These are phyloP conservation scores for Euura lappo DNA, from an alignment of 1,140 invertebrate species.

Conservation along the genomic window DNA sequence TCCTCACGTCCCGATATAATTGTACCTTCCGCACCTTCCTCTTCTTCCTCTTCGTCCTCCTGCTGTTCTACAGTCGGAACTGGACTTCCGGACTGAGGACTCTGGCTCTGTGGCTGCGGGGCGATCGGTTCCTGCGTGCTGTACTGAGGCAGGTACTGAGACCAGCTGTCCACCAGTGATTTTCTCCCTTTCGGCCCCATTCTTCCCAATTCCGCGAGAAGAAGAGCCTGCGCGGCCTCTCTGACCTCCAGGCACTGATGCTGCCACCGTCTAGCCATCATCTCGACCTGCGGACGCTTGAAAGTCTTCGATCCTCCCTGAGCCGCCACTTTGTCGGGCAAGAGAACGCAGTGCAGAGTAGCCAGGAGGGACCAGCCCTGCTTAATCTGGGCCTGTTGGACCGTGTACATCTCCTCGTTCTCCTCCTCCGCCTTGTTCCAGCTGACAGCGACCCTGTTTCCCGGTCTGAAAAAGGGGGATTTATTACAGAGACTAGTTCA, in stretches of 20 bases:
- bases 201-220: conserved; percentile 89
- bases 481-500: not conserved
- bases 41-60: conserved; percentile 84
- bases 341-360: conserved; percentile 93
- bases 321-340: conserved; percentile 86
- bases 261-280: conserved; percentile 97
- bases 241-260: conserved; percentile 96
- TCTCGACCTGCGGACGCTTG: conserved; percentile 93
- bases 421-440: conserved; percentile 78
- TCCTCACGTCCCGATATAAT: not conserved
- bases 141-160: conserved; percentile 90
- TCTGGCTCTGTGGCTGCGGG: conserved; percentile 52
- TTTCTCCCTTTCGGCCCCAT: conserved; percentile 93
- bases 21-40: conserved; percentile 67
- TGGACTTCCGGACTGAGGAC: conserved; percentile 53
- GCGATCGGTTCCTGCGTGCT: conserved; percentile 66
- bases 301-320: conserved; percentile 79
- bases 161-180: conserved; percentile 92
- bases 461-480: conserved; percentile 37
- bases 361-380: conserved; percentile 96
- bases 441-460: conserved; percentile 58
- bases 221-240: conserved; percentile 94
- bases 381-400: conserved; percentile 90
- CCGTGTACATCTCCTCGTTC: conserved; percentile 80
- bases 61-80: conserved; percentile 55